phyloP scores from a whole-genome alignment of 2,113 vertebrate genomes.

The Sakesphorus luctuosus region DNA sequence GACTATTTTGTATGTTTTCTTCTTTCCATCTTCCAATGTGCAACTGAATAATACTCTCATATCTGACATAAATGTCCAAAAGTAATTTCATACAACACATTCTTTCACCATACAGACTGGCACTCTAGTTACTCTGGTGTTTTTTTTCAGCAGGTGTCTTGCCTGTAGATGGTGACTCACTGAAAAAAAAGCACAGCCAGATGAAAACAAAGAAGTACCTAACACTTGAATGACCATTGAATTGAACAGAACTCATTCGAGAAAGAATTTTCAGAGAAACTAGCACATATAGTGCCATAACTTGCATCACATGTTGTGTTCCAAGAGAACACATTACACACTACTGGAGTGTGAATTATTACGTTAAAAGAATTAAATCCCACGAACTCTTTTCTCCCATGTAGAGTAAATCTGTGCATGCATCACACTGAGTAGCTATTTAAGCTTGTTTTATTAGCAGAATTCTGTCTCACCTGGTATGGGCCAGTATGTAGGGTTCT shows the following conservation, averaged over 20 bases:
- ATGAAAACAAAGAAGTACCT: background rate
- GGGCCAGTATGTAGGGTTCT: background rate
- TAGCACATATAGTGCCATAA: background rate
- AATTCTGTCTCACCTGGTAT: background rate
- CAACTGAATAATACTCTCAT: background rate
- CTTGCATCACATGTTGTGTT: background rate
- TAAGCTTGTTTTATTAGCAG: background rate
- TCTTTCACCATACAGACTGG: background rate
- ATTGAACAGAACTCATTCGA: background rate
- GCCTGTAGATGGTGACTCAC: background rate
- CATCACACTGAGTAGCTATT: background rate
- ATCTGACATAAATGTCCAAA: background rate
- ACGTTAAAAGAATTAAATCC: background rate
- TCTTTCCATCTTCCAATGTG: background rate
- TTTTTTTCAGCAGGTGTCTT: background rate
- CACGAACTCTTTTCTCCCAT: background rate
- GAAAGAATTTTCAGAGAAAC: background rate
- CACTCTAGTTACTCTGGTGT: background rate
- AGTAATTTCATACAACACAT: background rate
- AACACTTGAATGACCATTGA: background rate
- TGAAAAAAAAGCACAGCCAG: background rate
- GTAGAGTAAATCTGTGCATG: background rate
- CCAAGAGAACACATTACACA: background rate
- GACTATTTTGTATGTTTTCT: background rate
- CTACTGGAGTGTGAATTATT: background rate